Conservation (phyloP, 2,888 invertebrate species). For the Buathra laborator region DNA sequence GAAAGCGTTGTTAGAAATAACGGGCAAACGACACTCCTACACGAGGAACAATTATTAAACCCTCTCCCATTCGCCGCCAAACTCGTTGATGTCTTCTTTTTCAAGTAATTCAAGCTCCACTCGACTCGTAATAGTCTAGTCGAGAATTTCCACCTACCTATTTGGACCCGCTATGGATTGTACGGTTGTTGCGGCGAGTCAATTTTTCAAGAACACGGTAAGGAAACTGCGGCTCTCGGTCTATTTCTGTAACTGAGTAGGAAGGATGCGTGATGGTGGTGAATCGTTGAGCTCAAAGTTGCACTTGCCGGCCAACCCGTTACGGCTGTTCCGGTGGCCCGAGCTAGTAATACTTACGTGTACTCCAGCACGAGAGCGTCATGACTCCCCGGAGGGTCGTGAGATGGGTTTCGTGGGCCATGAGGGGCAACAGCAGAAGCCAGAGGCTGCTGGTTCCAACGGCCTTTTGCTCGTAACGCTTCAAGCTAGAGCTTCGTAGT, state of each 20-base stretch:
- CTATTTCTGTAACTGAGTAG: conserved; percentile 16
- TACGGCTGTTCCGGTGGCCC: conserved; percentile 63
- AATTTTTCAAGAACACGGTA: conserved; percentile 52
- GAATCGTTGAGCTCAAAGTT: conserved; percentile 63
- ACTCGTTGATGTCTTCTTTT: conserved; percentile 51
- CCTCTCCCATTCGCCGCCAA: conserved; percentile 14
- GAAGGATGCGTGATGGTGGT: conserved; percentile 34
- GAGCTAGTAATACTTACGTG: conserved; percentile 62
- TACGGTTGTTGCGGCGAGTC: conserved; percentile 19
- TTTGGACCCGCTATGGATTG: background rate
- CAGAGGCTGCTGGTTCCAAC: conserved; percentile 26
- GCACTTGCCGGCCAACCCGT: conserved; percentile 65
- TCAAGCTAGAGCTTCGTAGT: conserved; percentile 53
- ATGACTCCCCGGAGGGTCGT: conserved; percentile 75
- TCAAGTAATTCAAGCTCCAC: conserved; percentile 42
- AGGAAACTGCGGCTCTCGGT: conserved; percentile 43
- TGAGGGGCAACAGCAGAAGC: conserved; percentile 53
- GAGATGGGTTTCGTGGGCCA: conserved; percentile 64
- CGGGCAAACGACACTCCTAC: conserved; percentile 58
- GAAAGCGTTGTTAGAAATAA: conserved; percentile 59
- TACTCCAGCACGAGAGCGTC: conserved; percentile 58
- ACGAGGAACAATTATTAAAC: conserved; percentile 65
- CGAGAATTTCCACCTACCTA: conserved; percentile 25
- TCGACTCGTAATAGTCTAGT: conserved; percentile 18
- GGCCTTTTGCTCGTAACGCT: conserved; percentile 58